Conservation (phyloP, 53 echinoderm and acorn worm species). For the Patiria pectinifera region DNA sequence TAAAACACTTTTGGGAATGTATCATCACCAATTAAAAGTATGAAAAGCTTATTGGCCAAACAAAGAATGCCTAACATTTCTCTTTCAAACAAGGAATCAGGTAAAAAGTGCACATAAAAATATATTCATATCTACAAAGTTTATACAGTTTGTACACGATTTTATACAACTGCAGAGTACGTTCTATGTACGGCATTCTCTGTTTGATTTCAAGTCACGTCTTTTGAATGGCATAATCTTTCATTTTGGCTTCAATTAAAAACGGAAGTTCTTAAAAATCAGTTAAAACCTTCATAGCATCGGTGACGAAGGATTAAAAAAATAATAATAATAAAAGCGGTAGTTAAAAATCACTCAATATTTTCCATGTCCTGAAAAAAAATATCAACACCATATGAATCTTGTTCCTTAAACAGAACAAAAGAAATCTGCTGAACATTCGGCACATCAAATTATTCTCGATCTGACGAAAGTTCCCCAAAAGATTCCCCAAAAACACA, state of each 20-base stretch:
- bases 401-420: background rate
- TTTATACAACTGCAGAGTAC: slow-evolving; percentile 13
- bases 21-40: background rate
- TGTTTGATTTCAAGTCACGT: background rate
- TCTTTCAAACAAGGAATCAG: slow-evolving; percentile 32
- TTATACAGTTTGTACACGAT: slow-evolving; percentile 63
- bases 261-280: background rate
- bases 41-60: background rate
- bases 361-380: background rate
- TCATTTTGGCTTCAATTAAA: background rate
- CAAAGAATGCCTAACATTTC: slow-evolving; percentile 52
- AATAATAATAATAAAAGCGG: background rate
- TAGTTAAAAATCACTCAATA: background rate
- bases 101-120: slow-evolving; percentile 67
- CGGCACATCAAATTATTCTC: background rate
- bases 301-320: background rate
- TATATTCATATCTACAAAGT: slow-evolving; percentile 63
- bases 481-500: background rate
- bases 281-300: background rate
- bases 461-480: background rate
- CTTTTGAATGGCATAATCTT: slow-evolving; percentile 12
- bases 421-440: background rate
- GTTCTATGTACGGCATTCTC: slow-evolving; percentile 27
- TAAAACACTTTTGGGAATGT: slow-evolving; percentile 15
- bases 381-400: background rate